Evolutionary conservation across 1,140 invertebrate species (phyloP).

Genomic region (Drosophila teissieri): DNA sequence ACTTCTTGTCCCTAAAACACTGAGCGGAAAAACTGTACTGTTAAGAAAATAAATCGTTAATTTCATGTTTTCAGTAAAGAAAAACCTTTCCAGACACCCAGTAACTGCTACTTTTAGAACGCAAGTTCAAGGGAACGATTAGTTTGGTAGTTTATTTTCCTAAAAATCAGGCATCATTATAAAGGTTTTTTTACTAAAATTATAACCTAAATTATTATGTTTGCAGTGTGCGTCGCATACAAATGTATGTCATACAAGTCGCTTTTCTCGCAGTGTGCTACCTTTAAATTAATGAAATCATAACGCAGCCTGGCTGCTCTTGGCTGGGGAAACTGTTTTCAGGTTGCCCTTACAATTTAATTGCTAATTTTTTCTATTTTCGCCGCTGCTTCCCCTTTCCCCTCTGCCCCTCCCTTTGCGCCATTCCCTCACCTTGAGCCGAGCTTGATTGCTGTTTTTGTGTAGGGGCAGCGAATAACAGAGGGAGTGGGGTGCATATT

Average conservation of each 20-base stretch:
- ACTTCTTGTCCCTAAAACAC: conserved; percentile 5
- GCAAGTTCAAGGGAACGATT: no score
- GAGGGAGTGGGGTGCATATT: conserved; percentile 51
- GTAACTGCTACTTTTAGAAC: no score
- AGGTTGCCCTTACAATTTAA: conserved; percentile 66
- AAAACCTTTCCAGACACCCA: no score
- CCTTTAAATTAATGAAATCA: conserved; percentile 70
- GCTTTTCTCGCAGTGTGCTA: neutral
- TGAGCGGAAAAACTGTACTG: neutral
- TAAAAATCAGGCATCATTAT: no score
- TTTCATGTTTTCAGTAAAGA: no score
- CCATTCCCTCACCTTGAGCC: conserved; percentile 46
- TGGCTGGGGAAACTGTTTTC: conserved; percentile 42
- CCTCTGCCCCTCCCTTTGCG: neutral
- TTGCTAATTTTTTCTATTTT: conserved; percentile 71
- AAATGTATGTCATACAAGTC: neutral
- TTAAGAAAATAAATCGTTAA: no score
- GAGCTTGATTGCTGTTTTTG: conserved; percentile 62
- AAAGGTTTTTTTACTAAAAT: neutral
- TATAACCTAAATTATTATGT: neutral
- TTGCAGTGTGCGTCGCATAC: no score
- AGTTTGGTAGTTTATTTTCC: no score
- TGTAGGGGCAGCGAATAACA: conserved; percentile 11
- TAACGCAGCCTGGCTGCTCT: conserved; percentile 47
- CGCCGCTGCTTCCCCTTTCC: conserved; percentile 1